Base-by-base conservation (phyloP, 2,888 invertebrate species). In the Nomada lathburiana region DNA sequence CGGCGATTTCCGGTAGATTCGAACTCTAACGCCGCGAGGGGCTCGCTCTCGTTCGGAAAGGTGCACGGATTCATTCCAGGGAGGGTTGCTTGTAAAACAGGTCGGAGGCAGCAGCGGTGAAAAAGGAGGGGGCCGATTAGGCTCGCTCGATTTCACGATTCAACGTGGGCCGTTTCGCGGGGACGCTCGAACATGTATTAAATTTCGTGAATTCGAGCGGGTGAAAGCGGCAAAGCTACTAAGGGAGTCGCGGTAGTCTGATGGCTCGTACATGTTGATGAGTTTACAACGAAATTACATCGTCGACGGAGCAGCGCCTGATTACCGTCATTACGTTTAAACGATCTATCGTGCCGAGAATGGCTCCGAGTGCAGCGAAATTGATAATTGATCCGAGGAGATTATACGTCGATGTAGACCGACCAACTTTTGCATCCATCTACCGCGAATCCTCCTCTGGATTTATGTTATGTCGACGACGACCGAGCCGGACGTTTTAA, bases 351-450 rank as follows among this genome's bases (percentile, higher is more conserved):
- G 81, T 60, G 76, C 26, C 47, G 67, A 10, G 52, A 77, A 86
- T 63, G 68, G 68, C 68, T 75, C 74, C 57, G 78, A 75, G 62
- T 29, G 47, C 62, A 42, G 70, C 53, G 65, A 78, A 86, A 86
- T 86, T 86, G 86, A 86, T 86, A 86, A 86, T 86, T 64, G 76
- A 74, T 67, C 57, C 79, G 53, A 60, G 68, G 60, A 72, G 77
- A 82, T 82, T 77, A 57, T 26, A 77, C 70, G 69, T 13, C 52
- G 53, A 80, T 75, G 63, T 18, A 23, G 29, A 13, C n/a, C 36
- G 55, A 23, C 64, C 36, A 42, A 65, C 44, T n/a, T 70, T n/a
- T 52, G n/a, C 29, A 2, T 26, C 65, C 29, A 50, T n/a, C 42
- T 29, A 18, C 55, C 71, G 71, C 52, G 23, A 67, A 57, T 75